These are phyloP conservation scores for Contarinia nasturtii DNA, from an alignment of 1,140 invertebrate genomes.

Conservation along the genomic window DNA sequence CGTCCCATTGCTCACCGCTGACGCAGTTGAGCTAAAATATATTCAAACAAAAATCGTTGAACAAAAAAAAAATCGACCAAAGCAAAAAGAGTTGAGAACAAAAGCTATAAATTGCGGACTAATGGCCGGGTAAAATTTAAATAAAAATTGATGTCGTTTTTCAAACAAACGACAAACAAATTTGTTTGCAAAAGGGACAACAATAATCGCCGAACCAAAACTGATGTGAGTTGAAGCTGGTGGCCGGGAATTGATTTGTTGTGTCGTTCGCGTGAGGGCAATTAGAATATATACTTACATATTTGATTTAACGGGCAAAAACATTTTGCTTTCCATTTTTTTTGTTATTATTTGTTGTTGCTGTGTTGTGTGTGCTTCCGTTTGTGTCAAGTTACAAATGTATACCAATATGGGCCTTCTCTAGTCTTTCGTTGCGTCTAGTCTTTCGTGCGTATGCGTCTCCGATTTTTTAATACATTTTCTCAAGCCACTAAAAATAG, in stretches of 20 bases:
- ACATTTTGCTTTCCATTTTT: constrained; percentile 1
- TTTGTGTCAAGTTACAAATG: background rate
- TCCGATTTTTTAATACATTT: no score
- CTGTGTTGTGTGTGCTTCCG: background rate
- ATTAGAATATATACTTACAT: constrained; percentile 1
- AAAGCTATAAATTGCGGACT: background rate
- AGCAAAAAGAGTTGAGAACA: no score
- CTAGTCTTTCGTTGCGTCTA: no score
- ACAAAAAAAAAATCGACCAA: no score
- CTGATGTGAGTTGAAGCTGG: no score
- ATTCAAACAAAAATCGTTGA: no score
- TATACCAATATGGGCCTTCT: background rate
- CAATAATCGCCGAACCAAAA: no score
- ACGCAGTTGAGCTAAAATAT: no score
- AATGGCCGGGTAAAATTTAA: background rate
- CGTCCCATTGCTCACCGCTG: background rate
- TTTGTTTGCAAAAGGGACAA: background rate
- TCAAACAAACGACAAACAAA: background rate
- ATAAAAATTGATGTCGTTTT: background rate
- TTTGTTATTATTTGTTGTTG: background rate
- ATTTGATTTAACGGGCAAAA: constrained; percentile 2
- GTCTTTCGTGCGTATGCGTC: no score
- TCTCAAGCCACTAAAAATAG: no score
- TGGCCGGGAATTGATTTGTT: no score
- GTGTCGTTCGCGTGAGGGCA: no score